Percentiles rank a stretch among this genome's conserved stretches.
These are phyloP conservation scores for Lipophrys pholis DNA, from an alignment of 2,113 vertebrate species.

Conservation along the genomic window DNA sequence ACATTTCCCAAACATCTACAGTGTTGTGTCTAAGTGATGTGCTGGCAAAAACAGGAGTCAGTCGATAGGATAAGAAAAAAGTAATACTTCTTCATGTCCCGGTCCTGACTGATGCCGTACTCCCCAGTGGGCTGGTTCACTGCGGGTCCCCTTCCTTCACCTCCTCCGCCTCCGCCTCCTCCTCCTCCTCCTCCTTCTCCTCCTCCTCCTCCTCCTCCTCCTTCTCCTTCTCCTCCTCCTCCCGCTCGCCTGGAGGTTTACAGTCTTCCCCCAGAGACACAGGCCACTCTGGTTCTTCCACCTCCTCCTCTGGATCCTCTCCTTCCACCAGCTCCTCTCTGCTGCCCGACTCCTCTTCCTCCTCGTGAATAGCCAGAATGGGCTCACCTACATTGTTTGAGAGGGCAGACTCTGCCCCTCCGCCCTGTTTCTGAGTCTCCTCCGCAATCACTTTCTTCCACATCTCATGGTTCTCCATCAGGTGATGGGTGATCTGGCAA, in stretches of 20 bases:
- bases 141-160: constrained; percentile 47
- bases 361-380: constrained; percentile 93
- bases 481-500: constrained; percentile 95
- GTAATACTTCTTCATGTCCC: constrained; percentile 76
- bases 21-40: constrained; percentile 99
- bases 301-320: constrained; percentile 76
- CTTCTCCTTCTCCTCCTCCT: constrained; percentile 30
- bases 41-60: constrained; percentile 91
- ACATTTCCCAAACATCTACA: constrained; percentile 93
- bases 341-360: constrained; percentile 89
- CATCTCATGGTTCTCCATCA: constrained; percentile 97
- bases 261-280: constrained; percentile 60
- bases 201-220: constrained; percentile 33
- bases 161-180: too few relatives aligned
- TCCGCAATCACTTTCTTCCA: constrained; percentile 97
- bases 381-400: constrained; percentile 87
- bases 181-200: constrained; percentile 4
- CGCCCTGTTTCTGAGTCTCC: constrained; percentile 80
- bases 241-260: constrained; percentile 76
- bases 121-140: constrained; percentile 60
- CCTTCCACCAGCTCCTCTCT: constrained; percentile 81
- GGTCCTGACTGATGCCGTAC: constrained; percentile 78
- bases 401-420: constrained; percentile 76
- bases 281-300: constrained; percentile 70
- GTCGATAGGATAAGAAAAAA: constrained; percentile 77